Percentiles rank a stretch among this genome's conserved stretches.
Conservation (phyloP, 1,140 invertebrate genomes). For the Lasioglossum albipes region DNA sequence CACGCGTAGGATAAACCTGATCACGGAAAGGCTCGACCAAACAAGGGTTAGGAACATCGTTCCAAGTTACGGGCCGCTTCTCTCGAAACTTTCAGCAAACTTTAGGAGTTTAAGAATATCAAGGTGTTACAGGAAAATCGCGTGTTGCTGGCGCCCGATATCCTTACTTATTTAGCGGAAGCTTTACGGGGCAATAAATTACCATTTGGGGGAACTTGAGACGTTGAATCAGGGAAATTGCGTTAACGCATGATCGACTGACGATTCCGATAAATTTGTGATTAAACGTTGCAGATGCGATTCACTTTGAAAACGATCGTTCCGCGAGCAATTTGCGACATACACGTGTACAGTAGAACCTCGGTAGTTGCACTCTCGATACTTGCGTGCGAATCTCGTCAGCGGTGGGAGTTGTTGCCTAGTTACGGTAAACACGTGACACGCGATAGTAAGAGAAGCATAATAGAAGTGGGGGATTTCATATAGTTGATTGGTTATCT, state of each 20-base stretch:
- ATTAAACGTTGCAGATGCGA: not conserved
- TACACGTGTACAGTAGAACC: too few relatives aligned
- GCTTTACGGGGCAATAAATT: constrained; percentile 16
- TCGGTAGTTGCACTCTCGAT: too few relatives aligned
- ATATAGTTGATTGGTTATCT: too few relatives aligned
- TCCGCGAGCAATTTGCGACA: too few relatives aligned
- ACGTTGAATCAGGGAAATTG: not conserved
- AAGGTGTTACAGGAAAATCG: constrained; percentile 28
- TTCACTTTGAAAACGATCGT: not conserved
- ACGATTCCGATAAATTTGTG: not conserved
- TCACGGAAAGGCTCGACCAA: constrained; percentile 58
- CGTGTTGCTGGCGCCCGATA: constrained; percentile 6
- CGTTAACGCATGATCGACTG: not conserved
- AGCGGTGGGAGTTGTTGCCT: too few relatives aligned
- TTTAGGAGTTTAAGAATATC: constrained; percentile 34
- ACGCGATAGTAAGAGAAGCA: too few relatives aligned
- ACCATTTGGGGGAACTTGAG: not conserved
- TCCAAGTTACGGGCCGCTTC: constrained; percentile 34
- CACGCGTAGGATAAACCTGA: constrained; percentile 50
- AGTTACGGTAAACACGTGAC: too few relatives aligned
- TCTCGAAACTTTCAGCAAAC: constrained; percentile 37
- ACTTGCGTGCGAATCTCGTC: too few relatives aligned
- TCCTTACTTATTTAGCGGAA: constrained; percentile 20
- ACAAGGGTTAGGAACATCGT: constrained; percentile 53
- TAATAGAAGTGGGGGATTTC: too few relatives aligned